These are phyloP conservation scores for Tenthredo livida DNA, from an alignment of 2,888 invertebrate genomes.

Conservation along the genomic window DNA sequence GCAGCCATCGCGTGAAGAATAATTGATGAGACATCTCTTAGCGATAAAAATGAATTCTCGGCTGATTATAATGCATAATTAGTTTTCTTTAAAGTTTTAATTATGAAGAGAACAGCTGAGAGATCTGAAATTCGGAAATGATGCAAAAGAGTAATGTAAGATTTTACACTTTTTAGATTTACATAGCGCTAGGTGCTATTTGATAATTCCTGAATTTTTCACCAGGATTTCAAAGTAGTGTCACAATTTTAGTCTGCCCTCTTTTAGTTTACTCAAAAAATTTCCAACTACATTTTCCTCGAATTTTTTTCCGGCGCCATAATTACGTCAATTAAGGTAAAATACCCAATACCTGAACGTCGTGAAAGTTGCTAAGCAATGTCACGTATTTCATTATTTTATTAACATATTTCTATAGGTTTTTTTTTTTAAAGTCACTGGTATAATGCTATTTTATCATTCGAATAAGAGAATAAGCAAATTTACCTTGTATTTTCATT, in stretches of 20 bases:
- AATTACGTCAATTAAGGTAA: not conserved
- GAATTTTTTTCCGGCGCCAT: not conserved
- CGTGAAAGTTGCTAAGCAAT: no score
- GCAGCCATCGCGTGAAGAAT: slow-evolving; percentile 1
- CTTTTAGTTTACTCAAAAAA: not conserved
- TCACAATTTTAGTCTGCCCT: not conserved
- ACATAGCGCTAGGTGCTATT: not conserved
- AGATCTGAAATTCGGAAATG: not conserved
- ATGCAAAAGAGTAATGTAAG: not conserved
- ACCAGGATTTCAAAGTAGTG: not conserved
- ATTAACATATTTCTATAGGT: no score
- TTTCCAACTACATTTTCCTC: not conserved
- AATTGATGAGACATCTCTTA: not conserved
- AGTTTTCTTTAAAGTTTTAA: not conserved
- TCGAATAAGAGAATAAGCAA: no score
- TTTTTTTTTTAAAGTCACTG: no score
- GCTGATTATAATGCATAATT: slow-evolving; percentile 12
- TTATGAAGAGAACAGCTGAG: not conserved
- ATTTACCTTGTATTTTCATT: no score
- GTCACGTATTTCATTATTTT: no score
- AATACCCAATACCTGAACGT: no score
- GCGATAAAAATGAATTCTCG: not conserved
- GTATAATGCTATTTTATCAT: no score
- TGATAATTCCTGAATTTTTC: not conserved
- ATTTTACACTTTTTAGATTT: not conserved